Evolutionary conservation across 2,797 vertebrate genomes (phyloP).

Genomic region (Linurgus olivaceus): DNA sequence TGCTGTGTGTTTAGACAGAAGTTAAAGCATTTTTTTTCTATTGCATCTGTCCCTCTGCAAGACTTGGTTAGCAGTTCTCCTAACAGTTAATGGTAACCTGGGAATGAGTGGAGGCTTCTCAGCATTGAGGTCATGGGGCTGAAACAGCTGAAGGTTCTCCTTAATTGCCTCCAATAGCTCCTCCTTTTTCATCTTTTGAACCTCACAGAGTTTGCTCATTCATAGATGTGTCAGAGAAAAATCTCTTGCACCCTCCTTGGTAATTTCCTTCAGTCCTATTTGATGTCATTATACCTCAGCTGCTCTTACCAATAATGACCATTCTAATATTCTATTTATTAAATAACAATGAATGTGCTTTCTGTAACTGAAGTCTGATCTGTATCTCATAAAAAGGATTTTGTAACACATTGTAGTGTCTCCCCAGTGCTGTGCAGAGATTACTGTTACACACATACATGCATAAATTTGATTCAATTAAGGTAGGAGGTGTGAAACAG

Average conservation of each 20-base stretch:
- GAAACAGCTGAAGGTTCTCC: background rate
- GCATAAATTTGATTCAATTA: conserved; percentile 1
- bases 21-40: background rate
- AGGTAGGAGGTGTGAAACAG: background rate
- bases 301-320: background rate
- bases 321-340: background rate
- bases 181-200: background rate
- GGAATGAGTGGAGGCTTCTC: background rate
- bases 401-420: background rate
- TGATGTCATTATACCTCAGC: background rate
- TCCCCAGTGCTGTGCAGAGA: background rate
- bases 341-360: background rate
- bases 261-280: background rate
- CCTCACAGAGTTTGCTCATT: background rate
- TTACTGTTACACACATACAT: background rate
- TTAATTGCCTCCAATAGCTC: background rate
- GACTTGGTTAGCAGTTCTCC: background rate
- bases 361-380: background rate
- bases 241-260: background rate
- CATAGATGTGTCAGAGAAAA: background rate
- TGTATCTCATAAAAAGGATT: background rate
- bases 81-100: background rate
- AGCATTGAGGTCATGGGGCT: background rate
- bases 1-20: background rate
- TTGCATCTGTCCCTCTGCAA: background rate